Conservation (phyloP, 1,140 invertebrate species). For the Drosophila baimaii region DNA sequence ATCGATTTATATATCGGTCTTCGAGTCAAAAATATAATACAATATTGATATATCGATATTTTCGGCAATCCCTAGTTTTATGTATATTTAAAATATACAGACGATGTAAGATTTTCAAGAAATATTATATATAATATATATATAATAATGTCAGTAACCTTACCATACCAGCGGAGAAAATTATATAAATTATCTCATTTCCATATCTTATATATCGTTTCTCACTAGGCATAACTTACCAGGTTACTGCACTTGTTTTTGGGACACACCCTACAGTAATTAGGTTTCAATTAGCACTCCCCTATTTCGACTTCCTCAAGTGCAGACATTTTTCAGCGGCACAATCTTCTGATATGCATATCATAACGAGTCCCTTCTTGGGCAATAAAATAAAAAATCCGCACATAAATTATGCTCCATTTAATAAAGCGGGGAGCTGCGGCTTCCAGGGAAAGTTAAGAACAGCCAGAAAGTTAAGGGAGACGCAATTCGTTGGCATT, state of each 20-base stretch:
- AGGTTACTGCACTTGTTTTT: not conserved
- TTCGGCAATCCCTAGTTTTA: too few species aligned
- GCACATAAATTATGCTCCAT: constrained; percentile 71
- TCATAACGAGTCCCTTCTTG: constrained; percentile 8
- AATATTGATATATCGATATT: too few species aligned
- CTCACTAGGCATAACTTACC: not conserved
- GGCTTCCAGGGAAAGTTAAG: constrained; percentile 6
- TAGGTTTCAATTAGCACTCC: constrained; percentile 63
- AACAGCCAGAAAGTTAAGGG: constrained; percentile 27
- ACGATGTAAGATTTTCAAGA: too few species aligned
- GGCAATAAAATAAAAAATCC: constrained; percentile 56
- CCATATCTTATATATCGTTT: too few species aligned
- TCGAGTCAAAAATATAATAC: too few species aligned
- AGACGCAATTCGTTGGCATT: constrained; percentile 44
- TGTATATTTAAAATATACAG: too few species aligned
- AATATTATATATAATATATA: too few species aligned
- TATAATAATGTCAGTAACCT: too few species aligned
- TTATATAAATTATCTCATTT: too few species aligned
- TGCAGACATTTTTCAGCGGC: not conserved
- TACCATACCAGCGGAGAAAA: too few species aligned
- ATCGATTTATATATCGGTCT: too few species aligned
- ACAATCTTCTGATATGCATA: constrained; percentile 10
- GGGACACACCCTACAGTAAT: constrained; percentile 34
- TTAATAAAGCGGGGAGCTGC: constrained; percentile 59
- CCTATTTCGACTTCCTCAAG: not conserved